A percentile compares a stretch with the other conserved stretches of the same genome.
phyloP scores from a whole-genome alignment of 2,113 vertebrate genomes.

The Pristiophorus japonicus region DNA sequence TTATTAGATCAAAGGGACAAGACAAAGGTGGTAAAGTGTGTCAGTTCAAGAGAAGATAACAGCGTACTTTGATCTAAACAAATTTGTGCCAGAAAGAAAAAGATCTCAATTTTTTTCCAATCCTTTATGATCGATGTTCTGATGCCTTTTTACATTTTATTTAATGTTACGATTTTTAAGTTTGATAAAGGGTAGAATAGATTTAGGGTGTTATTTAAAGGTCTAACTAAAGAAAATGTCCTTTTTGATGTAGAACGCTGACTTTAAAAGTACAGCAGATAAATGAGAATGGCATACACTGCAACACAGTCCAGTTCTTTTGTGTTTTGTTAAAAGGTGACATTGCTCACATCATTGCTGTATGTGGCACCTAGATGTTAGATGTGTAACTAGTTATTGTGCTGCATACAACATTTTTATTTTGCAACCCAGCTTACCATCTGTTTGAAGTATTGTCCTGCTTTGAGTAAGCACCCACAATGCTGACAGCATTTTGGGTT shows the following conservation, averaged over 20 bases:
- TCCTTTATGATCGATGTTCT: slow-evolving; percentile 23
- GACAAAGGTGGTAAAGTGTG: slow-evolving; percentile 61
- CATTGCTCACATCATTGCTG: slow-evolving; percentile 45
- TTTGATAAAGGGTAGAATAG: slow-evolving; percentile 22
- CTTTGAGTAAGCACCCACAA: slow-evolving; percentile 47
- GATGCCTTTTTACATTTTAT: slow-evolving; percentile 35
- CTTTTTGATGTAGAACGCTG: slow-evolving; percentile 42
- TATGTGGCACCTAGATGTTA: slow-evolving; percentile 44
- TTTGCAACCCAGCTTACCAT: slow-evolving; percentile 1
- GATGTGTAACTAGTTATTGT: slow-evolving; percentile 43
- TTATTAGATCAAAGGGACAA: slow-evolving; percentile 62
- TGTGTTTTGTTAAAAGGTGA: slow-evolving; percentile 51
- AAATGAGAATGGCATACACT: slow-evolving; percentile 38
- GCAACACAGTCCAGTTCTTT: slow-evolving; percentile 44
- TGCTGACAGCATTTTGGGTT: slow-evolving; percentile 39
- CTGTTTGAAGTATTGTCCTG: slow-evolving; percentile 50
- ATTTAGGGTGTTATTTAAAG: slow-evolving; percentile 35
- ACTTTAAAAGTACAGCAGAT: slow-evolving; percentile 34
- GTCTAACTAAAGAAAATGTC: slow-evolving; percentile 35
- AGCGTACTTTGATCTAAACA: slow-evolving; percentile 63
- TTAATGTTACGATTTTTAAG: slow-evolving; percentile 35
- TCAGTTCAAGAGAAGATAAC: slow-evolving; percentile 52
- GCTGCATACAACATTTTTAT: slow-evolving; percentile 7
- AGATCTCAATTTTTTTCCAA: slow-evolving; percentile 16
- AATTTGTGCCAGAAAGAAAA: slow-evolving; percentile 41